A percentile compares a stretch with the other conserved stretches of the same genome.
phyloP scores from a whole-genome alignment of 2,113 vertebrate genomes.

The Callaeas wilsoni region DNA sequence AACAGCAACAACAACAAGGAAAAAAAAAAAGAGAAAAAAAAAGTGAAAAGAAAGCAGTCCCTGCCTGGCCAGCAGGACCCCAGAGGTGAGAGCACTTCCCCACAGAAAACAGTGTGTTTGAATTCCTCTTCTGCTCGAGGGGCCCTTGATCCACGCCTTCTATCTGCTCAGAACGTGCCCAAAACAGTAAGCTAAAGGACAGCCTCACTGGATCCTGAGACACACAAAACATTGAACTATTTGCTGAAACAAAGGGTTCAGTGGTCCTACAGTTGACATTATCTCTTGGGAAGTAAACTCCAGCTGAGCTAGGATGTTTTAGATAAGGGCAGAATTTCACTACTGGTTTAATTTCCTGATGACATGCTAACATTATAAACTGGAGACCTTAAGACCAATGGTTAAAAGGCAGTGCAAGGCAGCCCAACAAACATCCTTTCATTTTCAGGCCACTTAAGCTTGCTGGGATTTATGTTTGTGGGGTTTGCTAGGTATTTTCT shows the following conservation, averaged over 20 bases:
- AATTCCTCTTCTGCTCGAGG: background rate
- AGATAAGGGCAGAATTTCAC: slow-evolving; percentile 1
- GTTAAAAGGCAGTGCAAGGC: background rate
- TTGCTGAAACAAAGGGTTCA: background rate
- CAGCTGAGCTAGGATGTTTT: background rate
- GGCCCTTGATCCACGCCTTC: accelerated
- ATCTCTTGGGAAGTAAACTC: slow-evolving; percentile 10
- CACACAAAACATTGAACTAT: background rate
- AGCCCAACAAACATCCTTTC: background rate
- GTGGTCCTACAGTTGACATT: background rate
- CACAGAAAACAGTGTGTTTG: background rate
- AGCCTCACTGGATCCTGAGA: background rate
- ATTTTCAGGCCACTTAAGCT: background rate
- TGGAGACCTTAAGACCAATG: background rate
- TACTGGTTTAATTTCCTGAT: slow-evolving; percentile 1
- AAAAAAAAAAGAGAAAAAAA: background rate
- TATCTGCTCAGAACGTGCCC: background rate
- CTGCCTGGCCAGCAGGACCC: background rate
- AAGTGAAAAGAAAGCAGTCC: background rate
- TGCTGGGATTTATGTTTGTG: background rate
- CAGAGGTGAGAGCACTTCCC: background rate
- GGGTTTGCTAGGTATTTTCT: background rate
- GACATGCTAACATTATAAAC: background rate
- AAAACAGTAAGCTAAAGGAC: background rate
- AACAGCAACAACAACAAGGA: background rate